Conservation (phyloP, 2,113 vertebrate species). For the Dromiciops gliroides region DNA sequence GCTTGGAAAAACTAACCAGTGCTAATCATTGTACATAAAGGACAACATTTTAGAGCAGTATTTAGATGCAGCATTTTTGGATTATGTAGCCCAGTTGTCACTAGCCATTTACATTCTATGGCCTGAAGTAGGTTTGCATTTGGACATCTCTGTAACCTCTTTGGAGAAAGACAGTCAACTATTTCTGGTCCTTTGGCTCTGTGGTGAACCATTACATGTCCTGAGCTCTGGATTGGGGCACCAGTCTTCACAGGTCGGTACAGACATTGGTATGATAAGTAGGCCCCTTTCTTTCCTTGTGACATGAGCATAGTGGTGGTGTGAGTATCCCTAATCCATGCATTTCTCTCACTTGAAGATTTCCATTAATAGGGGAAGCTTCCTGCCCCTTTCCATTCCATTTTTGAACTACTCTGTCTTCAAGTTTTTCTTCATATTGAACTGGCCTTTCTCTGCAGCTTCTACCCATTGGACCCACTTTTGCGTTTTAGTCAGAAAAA, state of each 20-base stretch:
- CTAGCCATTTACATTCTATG: neutral
- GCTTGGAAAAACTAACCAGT: neutral
- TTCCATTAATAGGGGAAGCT: neutral
- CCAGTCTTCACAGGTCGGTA: neutral
- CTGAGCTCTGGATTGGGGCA: neutral
- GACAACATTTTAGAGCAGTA: neutral
- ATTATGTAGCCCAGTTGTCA: neutral
- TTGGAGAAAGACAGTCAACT: neutral
- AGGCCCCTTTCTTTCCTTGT: neutral
- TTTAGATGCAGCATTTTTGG: neutral
- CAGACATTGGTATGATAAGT: neutral
- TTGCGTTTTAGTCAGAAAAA: neutral
- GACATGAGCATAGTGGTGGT: neutral
- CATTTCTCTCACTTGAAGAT: neutral
- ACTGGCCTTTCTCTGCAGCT: neutral
- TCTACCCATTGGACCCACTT: neutral
- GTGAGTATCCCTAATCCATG: neutral
- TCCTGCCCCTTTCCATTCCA: neutral
- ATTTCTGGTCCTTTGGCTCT: neutral
- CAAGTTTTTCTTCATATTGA: neutral
- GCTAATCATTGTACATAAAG: neutral
- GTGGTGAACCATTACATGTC: neutral
- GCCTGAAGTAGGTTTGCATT: neutral
- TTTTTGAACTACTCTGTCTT: neutral
- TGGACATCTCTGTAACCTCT: neutral